Evolutionary conservation across 2,797 vertebrate genomes (phyloP).

Genomic region (Balearica regulorum): DNA sequence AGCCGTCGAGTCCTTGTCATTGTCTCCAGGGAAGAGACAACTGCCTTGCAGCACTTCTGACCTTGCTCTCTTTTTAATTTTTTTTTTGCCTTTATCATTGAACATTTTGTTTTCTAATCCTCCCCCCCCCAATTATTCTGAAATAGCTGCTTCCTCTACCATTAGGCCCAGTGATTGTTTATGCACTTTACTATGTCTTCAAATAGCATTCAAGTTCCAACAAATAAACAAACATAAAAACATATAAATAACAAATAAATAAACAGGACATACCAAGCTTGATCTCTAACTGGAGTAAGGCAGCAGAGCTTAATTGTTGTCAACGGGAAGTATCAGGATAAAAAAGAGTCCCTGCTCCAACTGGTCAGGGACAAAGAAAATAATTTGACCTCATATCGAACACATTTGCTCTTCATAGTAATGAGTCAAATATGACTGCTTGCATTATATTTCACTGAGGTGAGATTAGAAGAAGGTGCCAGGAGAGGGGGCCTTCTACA

Average conservation of each 20-base stretch:
- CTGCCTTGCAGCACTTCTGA: not conserved
- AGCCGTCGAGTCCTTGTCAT: not conserved
- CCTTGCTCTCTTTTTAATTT: not conserved
- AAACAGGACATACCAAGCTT: not conserved
- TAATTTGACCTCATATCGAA: not conserved
- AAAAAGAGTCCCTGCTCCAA: not conserved
- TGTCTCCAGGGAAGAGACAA: not conserved
- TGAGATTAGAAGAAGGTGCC: not conserved
- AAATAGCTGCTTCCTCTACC: slow-evolving; percentile 34
- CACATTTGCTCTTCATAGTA: not conserved
- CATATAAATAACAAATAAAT: not conserved
- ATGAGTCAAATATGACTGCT: not conserved
- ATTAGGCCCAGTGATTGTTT: slow-evolving; percentile 27
- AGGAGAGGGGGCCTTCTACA: not conserved
- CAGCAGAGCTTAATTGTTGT: not conserved
- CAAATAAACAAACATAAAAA: not conserved
- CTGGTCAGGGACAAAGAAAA: not conserved
- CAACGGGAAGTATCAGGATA: not conserved
- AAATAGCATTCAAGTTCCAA: slow-evolving; percentile 13
- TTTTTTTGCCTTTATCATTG: slow-evolving; percentile 23
- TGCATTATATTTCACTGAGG: not conserved
- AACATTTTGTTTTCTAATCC: slow-evolving; percentile 26
- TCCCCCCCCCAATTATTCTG: slow-evolving; percentile 14
- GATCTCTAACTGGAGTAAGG: not conserved
- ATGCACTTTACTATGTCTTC: slow-evolving; percentile 8